Evolutionary conservation across 2,797 vertebrate species (phyloP), one percentile per base, ranked within the genome.

Genomic region (Onychomys torridus): DNA sequence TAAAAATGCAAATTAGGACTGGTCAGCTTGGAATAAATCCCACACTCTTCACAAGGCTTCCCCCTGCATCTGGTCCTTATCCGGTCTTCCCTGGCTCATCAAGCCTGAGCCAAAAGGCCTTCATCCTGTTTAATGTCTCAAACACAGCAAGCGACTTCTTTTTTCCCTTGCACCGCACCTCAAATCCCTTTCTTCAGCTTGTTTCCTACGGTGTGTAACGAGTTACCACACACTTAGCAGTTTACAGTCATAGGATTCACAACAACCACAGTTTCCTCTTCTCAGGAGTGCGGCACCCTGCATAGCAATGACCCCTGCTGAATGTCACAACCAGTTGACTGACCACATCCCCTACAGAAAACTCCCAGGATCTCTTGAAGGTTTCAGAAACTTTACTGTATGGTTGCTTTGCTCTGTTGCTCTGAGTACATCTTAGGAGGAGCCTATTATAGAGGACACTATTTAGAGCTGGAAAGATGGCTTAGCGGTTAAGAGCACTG

Each of bases 241-340:
- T 32, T 43, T 63, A 63, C 9, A 29, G 57, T 43, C 27, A 32
- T 21, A 43, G 37, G 27, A 32, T 32, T 8, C 2, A 16, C 40
- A 37, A 16, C 40, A 37, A 43, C 81, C 59, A 16, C 81, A 83
- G 9, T 63, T 83, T 63, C 81, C 25, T 10, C 27, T 43, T 27
- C 37, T 43, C 14, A 11, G 59, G 27, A 63, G 57, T 4, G 0
- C 4, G 2, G 6, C 0, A 17, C 16, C 0, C 21, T 7, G 37
- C 10, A 23, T 43, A 40, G 69, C 69, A 73, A 12, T 46, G 59
- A 63, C 25, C 37, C 29, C 57, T 61, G 81, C 57, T 16, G 25
- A 25, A 37, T 40, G 40, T 27, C 73, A 23, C 73, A 75, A 25
- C 40, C 1, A 0, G 12, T 25, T 7, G 73, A 27, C 25, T 61